Conservation (phyloP, 1,140 invertebrate species). For the Zophobas morio region DNA sequence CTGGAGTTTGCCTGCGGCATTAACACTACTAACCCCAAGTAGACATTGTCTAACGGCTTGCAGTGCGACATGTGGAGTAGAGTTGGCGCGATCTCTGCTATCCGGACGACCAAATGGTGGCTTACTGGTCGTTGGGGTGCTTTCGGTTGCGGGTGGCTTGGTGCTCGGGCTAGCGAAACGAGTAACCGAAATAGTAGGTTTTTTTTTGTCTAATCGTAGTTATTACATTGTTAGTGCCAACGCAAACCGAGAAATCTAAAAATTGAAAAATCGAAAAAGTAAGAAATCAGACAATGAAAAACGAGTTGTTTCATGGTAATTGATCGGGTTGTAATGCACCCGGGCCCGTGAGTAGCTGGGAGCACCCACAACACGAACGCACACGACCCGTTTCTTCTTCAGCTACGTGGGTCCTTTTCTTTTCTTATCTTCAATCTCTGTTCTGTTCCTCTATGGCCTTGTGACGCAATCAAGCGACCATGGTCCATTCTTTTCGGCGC, state of each 20-base stretch:
- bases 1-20: constrained; percentile 38
- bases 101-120: too few species aligned
- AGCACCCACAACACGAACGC: constrained; percentile 5
- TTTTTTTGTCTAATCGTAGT: constrained; percentile 1
- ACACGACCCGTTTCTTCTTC: neutral
- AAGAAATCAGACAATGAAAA: constrained; percentile 21
- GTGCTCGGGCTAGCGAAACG: neutral
- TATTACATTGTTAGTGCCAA: too few species aligned
- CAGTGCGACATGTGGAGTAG: constrained; percentile 16
- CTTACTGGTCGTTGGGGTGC: constrained; percentile 25
- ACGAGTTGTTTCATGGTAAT: constrained; percentile 22
- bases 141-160: constrained; percentile 20
- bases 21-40: constrained; percentile 32
- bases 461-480: too few species aligned
- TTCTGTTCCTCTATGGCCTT: neutral
- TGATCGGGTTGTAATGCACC: neutral
- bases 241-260: too few species aligned
- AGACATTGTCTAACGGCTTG: constrained; percentile 32
- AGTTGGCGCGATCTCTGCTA: neutral
- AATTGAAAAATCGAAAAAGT: too few species aligned
- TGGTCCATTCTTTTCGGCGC: too few species aligned
- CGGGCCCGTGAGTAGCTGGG: neutral
- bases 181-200: constrained; percentile 11
- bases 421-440: neutral
- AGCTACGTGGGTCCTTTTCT: neutral